phyloP scores from a whole-genome alignment of 2,888 invertebrate genomes.

The Drosophila affinis region DNA sequence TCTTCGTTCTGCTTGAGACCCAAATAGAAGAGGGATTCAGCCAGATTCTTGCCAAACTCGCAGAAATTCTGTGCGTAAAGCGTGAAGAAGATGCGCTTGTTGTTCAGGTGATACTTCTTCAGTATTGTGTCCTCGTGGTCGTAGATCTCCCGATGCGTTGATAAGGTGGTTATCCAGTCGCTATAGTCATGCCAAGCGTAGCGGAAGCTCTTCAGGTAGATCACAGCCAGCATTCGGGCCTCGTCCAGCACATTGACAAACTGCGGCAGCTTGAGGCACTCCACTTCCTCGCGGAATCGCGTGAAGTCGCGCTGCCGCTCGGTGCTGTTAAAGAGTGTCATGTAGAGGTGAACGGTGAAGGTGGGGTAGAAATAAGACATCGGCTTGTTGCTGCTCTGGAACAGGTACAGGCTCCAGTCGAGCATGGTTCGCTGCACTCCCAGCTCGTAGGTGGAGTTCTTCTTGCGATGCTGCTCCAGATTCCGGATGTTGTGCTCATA shows the following conservation, averaged over 20 bases:
- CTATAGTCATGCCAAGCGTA: slow-evolving; percentile 78
- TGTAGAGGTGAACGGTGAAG: slow-evolving; percentile 81
- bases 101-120: slow-evolving; percentile 68
- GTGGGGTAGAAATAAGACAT: slow-evolving; percentile 82
- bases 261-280: slow-evolving; percentile 80
- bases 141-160: slow-evolving; percentile 64
- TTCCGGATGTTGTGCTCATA: slow-evolving; percentile 81
- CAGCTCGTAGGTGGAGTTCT: slow-evolving; percentile 74
- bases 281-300: slow-evolving; percentile 70
- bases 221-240: slow-evolving; percentile 78
- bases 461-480: slow-evolving; percentile 70
- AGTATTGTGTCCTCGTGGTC: slow-evolving; percentile 80
- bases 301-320: slow-evolving; percentile 73
- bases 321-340: slow-evolving; percentile 80
- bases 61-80: slow-evolving; percentile 82
- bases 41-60: slow-evolving; percentile 81
- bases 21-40: slow-evolving; percentile 81
- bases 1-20: slow-evolving; percentile 79
- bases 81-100: slow-evolving; percentile 80
- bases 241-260: slow-evolving; percentile 79
- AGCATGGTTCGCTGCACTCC: slow-evolving; percentile 78
- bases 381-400: slow-evolving; percentile 81
- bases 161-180: slow-evolving; percentile 66
- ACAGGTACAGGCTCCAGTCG: slow-evolving; percentile 81
- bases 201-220: slow-evolving; percentile 81